These are phyloP conservation scores for Myocastor coypus DNA, from an alignment of 2,113 vertebrate genomes.

Conservation along the genomic window DNA sequence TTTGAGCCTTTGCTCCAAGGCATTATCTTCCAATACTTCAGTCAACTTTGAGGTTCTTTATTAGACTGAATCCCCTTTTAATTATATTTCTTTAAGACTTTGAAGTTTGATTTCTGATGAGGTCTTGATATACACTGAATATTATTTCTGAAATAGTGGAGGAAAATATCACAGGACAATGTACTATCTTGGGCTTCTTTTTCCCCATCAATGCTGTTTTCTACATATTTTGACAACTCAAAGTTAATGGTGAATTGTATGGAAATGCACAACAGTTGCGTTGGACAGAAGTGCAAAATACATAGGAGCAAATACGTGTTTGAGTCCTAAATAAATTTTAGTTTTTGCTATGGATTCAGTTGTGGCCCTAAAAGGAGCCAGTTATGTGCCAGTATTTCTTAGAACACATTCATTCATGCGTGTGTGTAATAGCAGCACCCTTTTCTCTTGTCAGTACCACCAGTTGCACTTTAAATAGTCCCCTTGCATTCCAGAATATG, in stretches of 20 bases:
- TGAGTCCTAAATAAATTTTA: not conserved
- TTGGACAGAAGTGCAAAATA: not conserved
- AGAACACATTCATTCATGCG: not conserved
- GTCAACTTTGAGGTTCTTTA: constrained; percentile 4
- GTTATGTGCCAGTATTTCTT: constrained; percentile 24
- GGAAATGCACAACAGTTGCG: not conserved
- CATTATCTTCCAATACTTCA: not conserved
- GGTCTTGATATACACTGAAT: not conserved
- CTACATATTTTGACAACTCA: constrained; percentile 50
- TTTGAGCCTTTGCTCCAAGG: not conserved
- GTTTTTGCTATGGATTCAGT: not conserved
- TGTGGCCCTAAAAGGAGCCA: not conserved
- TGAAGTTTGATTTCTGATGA: constrained; percentile 48
- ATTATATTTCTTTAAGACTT: constrained; percentile 29
- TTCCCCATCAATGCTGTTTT: constrained; percentile 54
- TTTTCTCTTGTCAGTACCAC: constrained; percentile 53
- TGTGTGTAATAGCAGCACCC: not conserved
- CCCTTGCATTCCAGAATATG: constrained; percentile 83
- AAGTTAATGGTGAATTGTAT: constrained; percentile 40
- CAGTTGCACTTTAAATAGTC: constrained; percentile 77
- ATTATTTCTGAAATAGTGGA: constrained; percentile 57
- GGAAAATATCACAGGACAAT: not conserved
- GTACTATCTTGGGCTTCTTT: not conserved
- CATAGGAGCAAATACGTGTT: not conserved
- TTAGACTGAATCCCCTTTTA: constrained; percentile 32